phyloP scores from a whole-genome alignment of 1,140 invertebrate species.

The Notospermus geniculatus region DNA sequence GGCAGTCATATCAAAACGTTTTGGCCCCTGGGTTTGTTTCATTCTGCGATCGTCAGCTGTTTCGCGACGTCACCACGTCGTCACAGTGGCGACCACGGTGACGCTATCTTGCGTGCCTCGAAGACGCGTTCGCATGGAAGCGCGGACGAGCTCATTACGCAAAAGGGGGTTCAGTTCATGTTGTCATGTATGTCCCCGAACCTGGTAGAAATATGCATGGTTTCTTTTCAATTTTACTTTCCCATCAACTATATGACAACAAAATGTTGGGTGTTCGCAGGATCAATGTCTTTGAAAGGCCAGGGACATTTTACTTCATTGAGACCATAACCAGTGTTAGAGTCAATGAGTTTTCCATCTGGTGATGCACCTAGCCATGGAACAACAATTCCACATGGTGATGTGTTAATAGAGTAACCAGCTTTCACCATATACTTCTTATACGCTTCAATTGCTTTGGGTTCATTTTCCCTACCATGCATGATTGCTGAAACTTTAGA shows the following conservation, averaged over 20 bases:
- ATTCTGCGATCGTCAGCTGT: too few relatives aligned
- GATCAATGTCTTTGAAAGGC: background rate
- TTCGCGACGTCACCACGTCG: too few relatives aligned
- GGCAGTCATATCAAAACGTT: too few relatives aligned
- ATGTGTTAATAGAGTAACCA: background rate
- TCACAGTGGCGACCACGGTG: too few relatives aligned
- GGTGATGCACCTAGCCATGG: background rate
- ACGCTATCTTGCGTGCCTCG: too few relatives aligned
- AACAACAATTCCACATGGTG: background rate
- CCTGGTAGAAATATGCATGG: background rate
- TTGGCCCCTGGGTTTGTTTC: too few relatives aligned
- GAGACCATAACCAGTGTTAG: background rate
- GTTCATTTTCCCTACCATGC: slow-evolving; percentile 6
- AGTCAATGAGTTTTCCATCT: background rate
- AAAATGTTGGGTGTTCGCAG: background rate
- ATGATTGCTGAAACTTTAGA: background rate
- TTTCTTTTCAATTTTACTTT: background rate
- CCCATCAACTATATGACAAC: background rate
- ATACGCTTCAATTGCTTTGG: background rate
- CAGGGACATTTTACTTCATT: background rate
- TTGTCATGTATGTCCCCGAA: too few relatives aligned
- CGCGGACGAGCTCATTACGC: too few relatives aligned
- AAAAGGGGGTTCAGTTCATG: too few relatives aligned
- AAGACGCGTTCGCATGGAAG: too few relatives aligned
- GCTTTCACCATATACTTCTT: background rate